Evolutionary conservation across 2,113 vertebrate genomes (phyloP), one percentile per base, ranked within the genome.

Genomic region (Odontesthes bonariensis): DNA sequence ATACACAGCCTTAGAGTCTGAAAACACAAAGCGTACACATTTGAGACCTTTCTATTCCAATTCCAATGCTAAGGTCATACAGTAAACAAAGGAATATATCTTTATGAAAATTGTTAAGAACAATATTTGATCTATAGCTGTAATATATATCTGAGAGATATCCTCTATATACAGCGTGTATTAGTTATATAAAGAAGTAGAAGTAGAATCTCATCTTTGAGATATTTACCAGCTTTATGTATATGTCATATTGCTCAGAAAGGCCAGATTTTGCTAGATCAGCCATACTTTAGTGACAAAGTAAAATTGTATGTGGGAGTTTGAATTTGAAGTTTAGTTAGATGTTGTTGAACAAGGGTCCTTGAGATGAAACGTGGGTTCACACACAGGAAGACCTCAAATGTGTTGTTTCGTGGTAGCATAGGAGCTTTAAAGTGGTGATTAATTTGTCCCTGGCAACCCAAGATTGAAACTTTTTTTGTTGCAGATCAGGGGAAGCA

Each of bases 361-460:
- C 67, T 71, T 76, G 55, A 76, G 11, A 22, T 17, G 4, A 75
- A 57, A 75, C 2, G 47, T 57, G 22, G 54, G 53, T 75, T 51
- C 16, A 58, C n/a, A 22, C 17, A 42, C 20, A 67, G 46, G 20
- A 68, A 49, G 22, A 14, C 20, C 51, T 32, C 3, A 49, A 69
- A 75, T 55, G 16, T 14, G 7, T 56, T 12, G 32, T 42, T 59
- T 59, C 23, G 16, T 54, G 56, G 8, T 12, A 11, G 22, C 2
- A 31, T 40, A 31, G 52, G 10, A 53, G 10, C 5, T 22, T 52
- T 57, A 44, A 42, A 53, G 27, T 38, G 9, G 32, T 13, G 38
- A 44, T 16, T 23, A 8, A 23, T 44, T 47, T 38, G 10, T 49
- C 16, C 1, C 32, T 32, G 64, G 47, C 46, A 55, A 54, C 32